phyloP scores from a whole-genome alignment of 2,113 vertebrate species.

The Falco punctatus region DNA sequence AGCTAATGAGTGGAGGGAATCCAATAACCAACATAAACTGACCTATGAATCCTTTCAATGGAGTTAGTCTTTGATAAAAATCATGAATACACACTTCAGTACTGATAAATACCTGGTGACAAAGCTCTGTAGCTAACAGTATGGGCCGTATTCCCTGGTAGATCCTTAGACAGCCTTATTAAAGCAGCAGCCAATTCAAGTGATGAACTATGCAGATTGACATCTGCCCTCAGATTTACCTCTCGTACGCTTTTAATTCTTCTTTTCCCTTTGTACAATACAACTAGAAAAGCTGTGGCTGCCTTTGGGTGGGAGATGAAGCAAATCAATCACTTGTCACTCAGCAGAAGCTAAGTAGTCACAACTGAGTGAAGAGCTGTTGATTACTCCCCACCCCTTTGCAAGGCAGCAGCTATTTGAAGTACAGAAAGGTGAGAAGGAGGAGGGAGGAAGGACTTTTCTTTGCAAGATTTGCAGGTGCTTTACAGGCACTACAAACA shows the following conservation, averaged over 20 bases:
- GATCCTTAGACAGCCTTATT: not conserved
- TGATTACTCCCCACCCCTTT: not conserved
- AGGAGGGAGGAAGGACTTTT: not conserved
- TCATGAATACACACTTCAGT: not conserved
- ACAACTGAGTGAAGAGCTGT: not conserved
- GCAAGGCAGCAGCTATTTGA: not conserved
- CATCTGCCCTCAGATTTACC: not conserved
- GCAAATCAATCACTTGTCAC: conserved; percentile 17
- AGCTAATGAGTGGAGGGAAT: not conserved
- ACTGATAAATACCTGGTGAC: not conserved
- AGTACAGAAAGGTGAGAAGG: not conserved
- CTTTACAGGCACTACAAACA: not conserved
- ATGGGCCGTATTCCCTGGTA: not conserved
- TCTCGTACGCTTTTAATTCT: not conserved
- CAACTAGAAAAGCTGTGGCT: not conserved
- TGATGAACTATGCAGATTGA: not conserved
- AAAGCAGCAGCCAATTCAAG: not conserved
- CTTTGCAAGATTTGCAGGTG: not conserved
- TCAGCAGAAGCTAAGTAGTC: not conserved
- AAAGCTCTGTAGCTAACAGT: not conserved
- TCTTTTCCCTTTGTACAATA: not conserved
- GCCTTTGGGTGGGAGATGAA: not conserved
- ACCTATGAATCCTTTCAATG: not conserved
- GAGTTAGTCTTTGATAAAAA: not conserved
- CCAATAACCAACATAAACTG: not conserved